Base-by-base conservation (phyloP, 2,888 invertebrate genomes). In the Entomobrya multifasciata region DNA sequence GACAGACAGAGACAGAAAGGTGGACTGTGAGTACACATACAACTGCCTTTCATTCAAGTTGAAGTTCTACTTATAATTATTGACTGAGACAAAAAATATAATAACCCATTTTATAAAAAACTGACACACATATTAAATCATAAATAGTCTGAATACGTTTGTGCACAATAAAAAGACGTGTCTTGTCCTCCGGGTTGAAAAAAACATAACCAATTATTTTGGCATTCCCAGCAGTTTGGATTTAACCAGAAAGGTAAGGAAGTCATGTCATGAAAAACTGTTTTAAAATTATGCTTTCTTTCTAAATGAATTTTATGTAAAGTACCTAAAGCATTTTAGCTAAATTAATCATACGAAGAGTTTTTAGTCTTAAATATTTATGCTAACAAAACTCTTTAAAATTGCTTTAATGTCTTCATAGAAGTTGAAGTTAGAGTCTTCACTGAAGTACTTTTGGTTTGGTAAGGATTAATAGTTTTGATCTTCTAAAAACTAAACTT, bases 1-100 rank as follows among this genome's bases (percentile, higher is more conserved):
- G 57, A 60, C n/a, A 70, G 49, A 67, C 67, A 80, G 80, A 30
- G 65, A 79, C 52, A 55, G 74, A 52, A 36, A 4, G 30, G 30
- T 74, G 52, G 80, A 80, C 67, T 55, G 67, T 65, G 65, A 20
- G 41, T 41, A 20, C 65, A 41, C n/a, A 41, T 13, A 57, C 49
- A 52, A n/a, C 52, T 4, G 1, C 52, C 2, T 52, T 52, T 17
- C 52, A 52, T 20, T 52, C 20, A n/a, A n/a, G n/a, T n/a, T n/a
- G n/a, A n/a, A n/a, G n/a, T n/a, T n/a, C n/a, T n/a, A n/a, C n/a
- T n/a, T n/a, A n/a, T n/a, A n/a, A n/a, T n/a, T n/a, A n/a, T n/a
- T n/a, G n/a, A n/a, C 52, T 52, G 17, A n/a, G 17, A 52, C n/a
- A 10, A 49, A 4, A 15, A 49, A 49, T 49, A 49, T 55, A n/a